Evolutionary conservation across 2,797 vertebrate genomes (phyloP).

Genomic region (Carcharodon carcharias): DNA sequence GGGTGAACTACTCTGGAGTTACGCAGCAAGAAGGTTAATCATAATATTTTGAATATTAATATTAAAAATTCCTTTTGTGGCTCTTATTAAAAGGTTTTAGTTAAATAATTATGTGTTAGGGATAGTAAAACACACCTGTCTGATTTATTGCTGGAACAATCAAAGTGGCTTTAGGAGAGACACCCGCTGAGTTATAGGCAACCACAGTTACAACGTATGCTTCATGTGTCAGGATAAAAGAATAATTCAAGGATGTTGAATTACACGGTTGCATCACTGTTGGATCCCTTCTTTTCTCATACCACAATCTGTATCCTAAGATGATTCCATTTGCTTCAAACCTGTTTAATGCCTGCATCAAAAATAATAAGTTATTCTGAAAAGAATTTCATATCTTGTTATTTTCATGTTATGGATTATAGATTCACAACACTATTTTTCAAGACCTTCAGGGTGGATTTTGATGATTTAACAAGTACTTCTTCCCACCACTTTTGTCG

Average conservation of each 20-base stretch:
- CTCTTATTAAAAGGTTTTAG: background rate
- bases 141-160: constrained; percentile 56
- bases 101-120: background rate
- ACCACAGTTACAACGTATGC: constrained; percentile 49
- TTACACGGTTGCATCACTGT: constrained; percentile 37
- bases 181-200: constrained; percentile 54
- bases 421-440: background rate
- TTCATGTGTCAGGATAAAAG: constrained; percentile 47
- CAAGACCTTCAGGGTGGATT: background rate
- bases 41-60: background rate
- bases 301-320: constrained; percentile 54
- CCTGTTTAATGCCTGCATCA: constrained; percentile 43
- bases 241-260: constrained; percentile 39
- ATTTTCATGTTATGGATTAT: background rate
- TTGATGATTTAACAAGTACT: background rate
- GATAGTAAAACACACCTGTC: constrained; percentile 43
- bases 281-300: constrained; percentile 48
- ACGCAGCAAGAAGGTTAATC: background rate
- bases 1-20: background rate
- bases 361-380: constrained; percentile 30
- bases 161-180: constrained; percentile 50
- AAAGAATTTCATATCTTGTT: background rate
- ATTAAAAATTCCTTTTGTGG: background rate
- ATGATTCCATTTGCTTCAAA: constrained; percentile 46
- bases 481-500: no score